Base-by-base conservation (phyloP, 37 sponge, comb jelly and placozoan genomes). In the Petrosia ficiformis region DNA sequence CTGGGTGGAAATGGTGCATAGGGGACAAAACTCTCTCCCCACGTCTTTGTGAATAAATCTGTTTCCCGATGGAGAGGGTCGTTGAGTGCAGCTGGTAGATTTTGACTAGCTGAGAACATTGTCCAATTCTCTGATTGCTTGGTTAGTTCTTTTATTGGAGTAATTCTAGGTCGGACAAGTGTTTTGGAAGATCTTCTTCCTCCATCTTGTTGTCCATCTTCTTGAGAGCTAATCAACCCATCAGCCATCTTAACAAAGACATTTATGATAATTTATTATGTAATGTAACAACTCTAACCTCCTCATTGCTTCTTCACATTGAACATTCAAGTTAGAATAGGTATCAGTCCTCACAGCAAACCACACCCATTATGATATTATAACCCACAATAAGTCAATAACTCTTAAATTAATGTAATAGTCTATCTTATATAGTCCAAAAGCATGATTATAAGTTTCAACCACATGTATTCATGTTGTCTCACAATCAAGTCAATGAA, bases 1-100 rank as follows among this genome's bases (percentile, higher is more conserved):
- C 68, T 78, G 29, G 75, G 70, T 29, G 95, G 89, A 32, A 84
- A 65, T 21, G 83, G 72, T 25, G 88, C 73, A 16, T 40, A 79
- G 21, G 91, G 94, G 34, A 82, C 59, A 56, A 98, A 98, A 5
- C 78, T 73, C 29, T 87, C 90, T 6, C 99, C 99, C 96, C 96
- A 98, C 2, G 85, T 93, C 70, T 58, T 65, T 3, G 99, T 98
- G 72, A 98, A 98, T 56, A 98, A 57, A 74, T 93, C 99, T 30
- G 57, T 29, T 33, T 97, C 92, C 14, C 92, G 64, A 38, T 77
- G 33, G 1, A 59, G 19, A 0, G 97, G 97, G 71, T 97, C 94
- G 66, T 93, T 93, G 42, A 97, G 78, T 30, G 89, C 92, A 58
- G 94, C 78, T 11, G 97, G 64, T 65, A 97, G 85, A 64, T 87